Evolutionary conservation across 2,797 vertebrate species (phyloP), one percentile per base, ranked within the genome.

Genomic region (Sarcoramphus papa): DNA sequence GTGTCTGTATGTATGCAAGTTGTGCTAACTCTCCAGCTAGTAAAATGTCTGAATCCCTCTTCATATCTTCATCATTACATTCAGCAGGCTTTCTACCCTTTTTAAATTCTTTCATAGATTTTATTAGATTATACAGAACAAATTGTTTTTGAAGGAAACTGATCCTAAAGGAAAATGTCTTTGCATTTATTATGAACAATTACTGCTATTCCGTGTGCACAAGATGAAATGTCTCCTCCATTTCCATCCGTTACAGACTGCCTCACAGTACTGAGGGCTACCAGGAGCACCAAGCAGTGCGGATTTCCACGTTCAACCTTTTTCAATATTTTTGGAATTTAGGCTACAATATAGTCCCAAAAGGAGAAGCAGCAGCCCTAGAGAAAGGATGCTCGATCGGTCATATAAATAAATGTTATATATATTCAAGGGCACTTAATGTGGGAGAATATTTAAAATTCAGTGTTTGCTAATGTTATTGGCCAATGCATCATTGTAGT

Each of bases 121-220:
- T 88, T 84, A 67, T 63, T 67, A 92, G 37, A 33, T 77, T 78
- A n/a, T 37, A 31, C 12, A 30, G 59, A 82, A 41, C 28, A 80
- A 74, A 65, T 27, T 59, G 43, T 31, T 86, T 78, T 65, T 82
- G 31, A 75, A 81, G 45, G 65, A 89, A 84, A 81, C 28, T 9
- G 13, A 51, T 94, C 63, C 41, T 69, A 48, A 53, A 88, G 50
- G 68, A 88, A 91, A 94, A 79, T 65, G 50, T 57, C 50, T 91
- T 64, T 85, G 63, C 74, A 87, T 91, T 95, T 90, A 85, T 94
- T 91, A 68, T 65, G 63, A 74, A 54, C 48, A 76, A 76, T 83
- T 85, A 54, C 47, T 74, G n/a, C 48, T 77, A 37, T 48, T 88
- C 53, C 0, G 0, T 45, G 41, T 54, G 14, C 37, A 57, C 31